These are phyloP conservation scores for Henricia sp. DNA, from an alignment of 53 echinoderm and acorn worm genomes.

Conservation along the genomic window DNA sequence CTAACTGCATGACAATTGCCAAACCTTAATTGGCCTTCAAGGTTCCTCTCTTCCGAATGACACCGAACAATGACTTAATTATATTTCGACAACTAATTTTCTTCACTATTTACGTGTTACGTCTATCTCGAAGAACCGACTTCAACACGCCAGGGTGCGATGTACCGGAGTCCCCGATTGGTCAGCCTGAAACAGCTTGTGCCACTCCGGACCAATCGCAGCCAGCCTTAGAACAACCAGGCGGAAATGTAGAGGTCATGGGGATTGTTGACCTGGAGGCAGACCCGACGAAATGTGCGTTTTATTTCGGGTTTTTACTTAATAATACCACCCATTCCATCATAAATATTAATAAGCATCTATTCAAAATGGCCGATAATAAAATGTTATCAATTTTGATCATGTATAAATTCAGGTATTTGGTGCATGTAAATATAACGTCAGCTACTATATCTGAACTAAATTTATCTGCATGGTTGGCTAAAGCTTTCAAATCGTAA, in stretches of 20 bases:
- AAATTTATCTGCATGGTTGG: not conserved
- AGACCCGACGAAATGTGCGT: slow-evolving; percentile 1
- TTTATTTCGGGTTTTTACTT: no score
- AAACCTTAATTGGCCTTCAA: no score
- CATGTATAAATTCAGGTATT: no score
- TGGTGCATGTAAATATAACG: no score
- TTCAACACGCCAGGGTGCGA: slow-evolving; percentile 4
- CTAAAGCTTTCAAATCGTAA: not conserved
- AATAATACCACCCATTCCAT: not conserved
- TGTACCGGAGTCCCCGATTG: not conserved
- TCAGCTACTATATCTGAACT: no score
- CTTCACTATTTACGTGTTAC: not conserved
- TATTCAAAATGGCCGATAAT: no score
- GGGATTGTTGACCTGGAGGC: slow-evolving; percentile 8
- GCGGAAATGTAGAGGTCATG: not conserved
- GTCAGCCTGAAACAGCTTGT: not conserved
- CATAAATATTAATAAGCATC: not conserved
- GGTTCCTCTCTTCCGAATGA: no score
- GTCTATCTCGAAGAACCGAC: not conserved
- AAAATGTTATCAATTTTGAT: no score
- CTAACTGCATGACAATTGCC: no score
- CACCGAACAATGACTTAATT: no score
- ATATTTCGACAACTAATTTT: no score
- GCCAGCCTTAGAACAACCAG: not conserved
- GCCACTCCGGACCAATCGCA: not conserved